Evolutionary conservation across 2,888 invertebrate genomes (phyloP).

Genomic region (Oxycera nigricornis): DNA sequence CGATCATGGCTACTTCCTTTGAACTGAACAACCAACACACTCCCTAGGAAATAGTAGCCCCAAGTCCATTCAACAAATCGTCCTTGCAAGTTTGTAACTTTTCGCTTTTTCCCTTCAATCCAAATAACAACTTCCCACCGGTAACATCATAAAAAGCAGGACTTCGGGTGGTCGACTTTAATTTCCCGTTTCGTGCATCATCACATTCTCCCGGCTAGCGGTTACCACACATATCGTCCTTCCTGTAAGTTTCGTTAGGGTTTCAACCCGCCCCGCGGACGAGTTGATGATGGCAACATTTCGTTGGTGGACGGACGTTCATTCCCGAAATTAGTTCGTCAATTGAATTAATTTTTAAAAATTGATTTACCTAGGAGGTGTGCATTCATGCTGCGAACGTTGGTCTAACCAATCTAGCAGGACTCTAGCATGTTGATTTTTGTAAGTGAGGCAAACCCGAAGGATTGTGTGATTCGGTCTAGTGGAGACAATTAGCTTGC

Average conservation of each 20-base stretch:
- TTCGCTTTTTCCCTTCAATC: neutral
- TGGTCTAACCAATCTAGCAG: neutral
- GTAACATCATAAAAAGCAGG: neutral
- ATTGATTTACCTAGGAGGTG: slow-evolving; percentile 58
- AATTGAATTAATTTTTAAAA: slow-evolving; percentile 62
- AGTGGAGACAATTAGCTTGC: slow-evolving; percentile 33
- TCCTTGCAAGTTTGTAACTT: neutral
- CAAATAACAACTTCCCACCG: neutral
- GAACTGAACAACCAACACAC: too few species aligned
- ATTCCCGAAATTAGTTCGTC: slow-evolving; percentile 21
- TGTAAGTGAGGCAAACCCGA: neutral
- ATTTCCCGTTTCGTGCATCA: neutral
- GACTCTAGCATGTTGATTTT: neutral
- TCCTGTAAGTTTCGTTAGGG: too few species aligned
- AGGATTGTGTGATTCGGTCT: slow-evolving; percentile 21
- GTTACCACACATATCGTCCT: neutral
- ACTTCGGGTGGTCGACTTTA: neutral
- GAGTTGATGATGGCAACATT: slow-evolving; percentile 22
- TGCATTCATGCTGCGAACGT: neutral
- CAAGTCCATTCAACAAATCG: too few species aligned
- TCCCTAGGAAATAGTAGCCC: too few species aligned
- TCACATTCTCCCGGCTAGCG: neutral
- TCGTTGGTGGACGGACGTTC: neutral
- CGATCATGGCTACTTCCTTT: too few species aligned
- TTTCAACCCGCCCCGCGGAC: neutral